Percentiles rank a stretch among this genome's conserved stretches.
Evolutionary conservation across 2,888 invertebrate species (phyloP).

Genomic region (Pelosia muscerda): DNA sequence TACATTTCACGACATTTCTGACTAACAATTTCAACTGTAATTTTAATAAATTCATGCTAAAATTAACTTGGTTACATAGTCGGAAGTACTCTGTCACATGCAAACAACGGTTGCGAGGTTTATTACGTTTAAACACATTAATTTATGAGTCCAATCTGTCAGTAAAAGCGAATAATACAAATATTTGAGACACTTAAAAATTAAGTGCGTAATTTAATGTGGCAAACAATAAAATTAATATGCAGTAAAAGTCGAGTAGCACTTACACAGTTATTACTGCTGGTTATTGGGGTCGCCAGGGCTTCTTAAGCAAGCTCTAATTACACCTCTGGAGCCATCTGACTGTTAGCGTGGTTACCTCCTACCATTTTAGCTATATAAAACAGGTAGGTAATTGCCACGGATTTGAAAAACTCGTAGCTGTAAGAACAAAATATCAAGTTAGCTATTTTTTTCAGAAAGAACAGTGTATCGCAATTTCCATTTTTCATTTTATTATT

Average conservation of each 20-base stretch:
- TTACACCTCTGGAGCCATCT: not conserved
- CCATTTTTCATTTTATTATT: not conserved
- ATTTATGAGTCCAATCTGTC: not conserved
- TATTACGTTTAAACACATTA: slow-evolving; percentile 12
- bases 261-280: not conserved
- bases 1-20: slow-evolving; percentile 3
- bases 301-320: not conserved
- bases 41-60: slow-evolving; percentile 15
- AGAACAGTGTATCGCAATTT: not conserved
- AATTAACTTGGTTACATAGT: not conserved
- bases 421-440: no score
- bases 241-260: not conserved
- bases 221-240: not conserved
- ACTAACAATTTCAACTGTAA: slow-evolving; percentile 1
- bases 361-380: not conserved
- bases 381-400: not conserved
- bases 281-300: not conserved
- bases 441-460: no score
- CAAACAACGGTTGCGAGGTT: slow-evolving; percentile 12
- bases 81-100: slow-evolving; percentile 5
- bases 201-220: not conserved
- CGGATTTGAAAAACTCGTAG: no score
- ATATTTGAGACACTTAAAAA: not conserved
- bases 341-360: not conserved
- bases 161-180: not conserved